Evolutionary conservation across 2,888 invertebrate genomes (phyloP).

Genomic region (Dendrolimus houi): DNA sequence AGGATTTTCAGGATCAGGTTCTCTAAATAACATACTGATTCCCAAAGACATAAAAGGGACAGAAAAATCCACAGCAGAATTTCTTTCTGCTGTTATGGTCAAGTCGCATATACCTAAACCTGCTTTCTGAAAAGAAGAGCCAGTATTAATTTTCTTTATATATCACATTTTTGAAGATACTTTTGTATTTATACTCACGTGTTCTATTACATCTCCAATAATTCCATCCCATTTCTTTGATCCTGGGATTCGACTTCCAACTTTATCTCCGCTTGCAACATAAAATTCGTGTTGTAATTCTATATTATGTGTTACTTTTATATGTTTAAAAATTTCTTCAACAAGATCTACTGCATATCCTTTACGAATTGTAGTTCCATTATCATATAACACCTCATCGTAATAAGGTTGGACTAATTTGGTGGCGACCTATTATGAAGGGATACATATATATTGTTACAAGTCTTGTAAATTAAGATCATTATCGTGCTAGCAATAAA

Average conservation of each 20-base stretch:
- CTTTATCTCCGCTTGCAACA: slow-evolving; percentile 78
- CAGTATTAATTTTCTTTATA: neutral
- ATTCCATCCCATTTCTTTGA: slow-evolving; percentile 87
- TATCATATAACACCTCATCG: slow-evolving; percentile 24
- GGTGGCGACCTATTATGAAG: slow-evolving; percentile 75
- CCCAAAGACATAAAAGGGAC: slow-evolving; percentile 97
- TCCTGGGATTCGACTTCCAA: slow-evolving; percentile 80
- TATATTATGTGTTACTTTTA: slow-evolving; percentile 28
- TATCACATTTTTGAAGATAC: no score
- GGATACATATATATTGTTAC: no score
- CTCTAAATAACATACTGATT: slow-evolving; percentile 90
- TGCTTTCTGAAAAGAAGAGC: slow-evolving; percentile 81
- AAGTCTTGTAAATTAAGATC: no score
- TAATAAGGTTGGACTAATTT: slow-evolving; percentile 47
- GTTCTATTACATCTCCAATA: slow-evolving; percentile 83
- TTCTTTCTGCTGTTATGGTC: slow-evolving; percentile 93
- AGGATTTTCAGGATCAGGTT: slow-evolving; percentile 84
- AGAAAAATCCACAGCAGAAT: slow-evolving; percentile 92
- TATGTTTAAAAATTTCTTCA: slow-evolving; percentile 76
- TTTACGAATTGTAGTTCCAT: slow-evolving; percentile 69
- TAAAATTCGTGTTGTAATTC: slow-evolving; percentile 80
- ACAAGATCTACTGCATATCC: slow-evolving; percentile 94
- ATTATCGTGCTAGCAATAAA: no score
- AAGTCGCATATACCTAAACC: slow-evolving; percentile 95
- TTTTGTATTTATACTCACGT: slow-evolving; percentile 64